These are phyloP conservation scores for Gobius niger DNA, from an alignment of 2,113 vertebrate species.

Conservation along the genomic window DNA sequence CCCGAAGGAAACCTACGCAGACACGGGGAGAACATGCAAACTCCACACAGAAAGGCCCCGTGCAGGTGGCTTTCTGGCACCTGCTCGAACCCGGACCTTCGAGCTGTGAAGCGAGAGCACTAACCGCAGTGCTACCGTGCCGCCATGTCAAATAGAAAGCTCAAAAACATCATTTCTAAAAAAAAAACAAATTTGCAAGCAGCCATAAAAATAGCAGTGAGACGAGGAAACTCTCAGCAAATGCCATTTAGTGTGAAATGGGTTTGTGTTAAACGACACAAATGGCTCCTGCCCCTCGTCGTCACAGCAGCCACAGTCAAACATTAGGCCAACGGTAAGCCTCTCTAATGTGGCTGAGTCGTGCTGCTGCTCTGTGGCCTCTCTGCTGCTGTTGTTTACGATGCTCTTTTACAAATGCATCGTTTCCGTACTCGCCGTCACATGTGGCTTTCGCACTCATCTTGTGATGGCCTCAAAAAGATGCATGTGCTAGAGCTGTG, in stretches of 20 bases:
- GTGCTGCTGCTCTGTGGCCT: neutral
- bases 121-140: neutral
- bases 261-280: slow-evolving; percentile 4
- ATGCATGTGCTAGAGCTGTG: neutral
- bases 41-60: too few relatives aligned
- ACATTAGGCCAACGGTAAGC: slow-evolving; percentile 14
- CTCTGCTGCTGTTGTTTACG: neutral
- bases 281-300: neutral
- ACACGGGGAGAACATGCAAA: too few relatives aligned
- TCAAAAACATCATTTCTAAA: neutral
- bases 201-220: neutral
- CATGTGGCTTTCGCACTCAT: neutral
- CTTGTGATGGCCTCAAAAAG: neutral
- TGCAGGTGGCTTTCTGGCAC: too few relatives aligned
- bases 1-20: too few relatives aligned
- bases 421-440: slow-evolving; percentile 27
- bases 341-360: slow-evolving; percentile 25
- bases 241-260: neutral
- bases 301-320: neutral
- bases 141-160: neutral
- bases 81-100: too few relatives aligned
- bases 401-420: slow-evolving; percentile 10
- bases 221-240: neutral
- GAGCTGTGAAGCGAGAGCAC: too few relatives aligned
- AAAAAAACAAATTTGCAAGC: neutral